A percentile compares a stretch with the other conserved stretches of the same genome.
These are phyloP conservation scores for Apantesis nais DNA, from an alignment of 2,888 invertebrate genomes.

Conservation along the genomic window DNA sequence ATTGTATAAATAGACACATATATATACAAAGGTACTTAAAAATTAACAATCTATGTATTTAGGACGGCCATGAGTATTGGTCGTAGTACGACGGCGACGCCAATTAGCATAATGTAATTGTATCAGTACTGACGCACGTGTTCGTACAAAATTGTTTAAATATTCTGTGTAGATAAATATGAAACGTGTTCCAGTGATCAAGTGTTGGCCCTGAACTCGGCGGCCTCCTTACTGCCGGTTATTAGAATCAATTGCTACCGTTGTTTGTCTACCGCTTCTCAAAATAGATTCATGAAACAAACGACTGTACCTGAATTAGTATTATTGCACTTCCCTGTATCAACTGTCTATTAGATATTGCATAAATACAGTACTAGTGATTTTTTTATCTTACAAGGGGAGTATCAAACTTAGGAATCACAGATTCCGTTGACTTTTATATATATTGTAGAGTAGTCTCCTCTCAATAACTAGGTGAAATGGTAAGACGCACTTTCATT, in stretches of 20 bases:
- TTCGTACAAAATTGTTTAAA: constrained; percentile 56
- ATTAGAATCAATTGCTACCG: constrained; percentile 63
- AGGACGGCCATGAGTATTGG: constrained; percentile 35
- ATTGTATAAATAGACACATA: background rate
- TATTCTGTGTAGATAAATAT: constrained; percentile 58
- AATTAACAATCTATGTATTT: constrained; percentile 17
- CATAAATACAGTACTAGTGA: constrained; percentile 15
- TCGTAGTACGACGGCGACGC: constrained; percentile 29
- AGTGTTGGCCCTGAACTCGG: constrained; percentile 68
- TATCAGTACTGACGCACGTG: constrained; percentile 55
- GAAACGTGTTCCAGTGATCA: constrained; percentile 57
- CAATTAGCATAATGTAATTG: constrained; percentile 56
- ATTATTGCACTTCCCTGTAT: constrained; percentile 54
- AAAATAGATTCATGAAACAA: constrained; percentile 56
- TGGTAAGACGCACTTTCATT: no score
- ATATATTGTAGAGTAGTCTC: no score
- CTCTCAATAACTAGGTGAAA: no score
- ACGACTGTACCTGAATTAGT: constrained; percentile 49
- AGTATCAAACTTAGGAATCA: no score
- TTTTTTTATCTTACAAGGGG: no score
- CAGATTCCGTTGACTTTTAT: no score
- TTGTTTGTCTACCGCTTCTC: constrained; percentile 40
- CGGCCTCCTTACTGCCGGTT: constrained; percentile 61
- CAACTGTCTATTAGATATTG: constrained; percentile 36
- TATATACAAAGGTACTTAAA: constrained; percentile 1